Conservation (phyloP, 1,140 invertebrate species). For the Colletes latitarsis region DNA sequence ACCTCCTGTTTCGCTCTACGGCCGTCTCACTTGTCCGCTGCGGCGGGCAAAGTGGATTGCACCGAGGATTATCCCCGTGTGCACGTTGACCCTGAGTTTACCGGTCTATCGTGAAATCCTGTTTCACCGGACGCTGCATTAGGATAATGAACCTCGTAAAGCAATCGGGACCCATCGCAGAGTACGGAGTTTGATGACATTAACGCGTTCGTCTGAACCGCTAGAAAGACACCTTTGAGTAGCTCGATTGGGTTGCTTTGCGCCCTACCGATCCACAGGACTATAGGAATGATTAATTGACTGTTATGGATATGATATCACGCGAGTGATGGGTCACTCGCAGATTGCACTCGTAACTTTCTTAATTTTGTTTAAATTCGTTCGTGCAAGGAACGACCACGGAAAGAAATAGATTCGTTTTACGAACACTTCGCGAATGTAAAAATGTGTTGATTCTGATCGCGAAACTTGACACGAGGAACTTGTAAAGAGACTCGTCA, state of each 20-base stretch:
- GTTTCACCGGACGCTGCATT: slow-evolving; percentile 57
- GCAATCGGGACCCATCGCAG: slow-evolving; percentile 30
- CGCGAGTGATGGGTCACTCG: background rate
- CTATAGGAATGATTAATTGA: background rate
- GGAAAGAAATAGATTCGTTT: no score
- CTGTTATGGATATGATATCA: background rate
- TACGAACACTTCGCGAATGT: no score
- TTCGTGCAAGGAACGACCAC: no score
- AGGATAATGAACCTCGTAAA: slow-evolving; percentile 65
- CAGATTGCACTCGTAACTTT: background rate
- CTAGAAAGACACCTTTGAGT: slow-evolving; percentile 17
- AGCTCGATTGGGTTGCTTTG: slow-evolving; percentile 38
- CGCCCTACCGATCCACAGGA: background rate
- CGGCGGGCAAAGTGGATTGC: slow-evolving; percentile 54
- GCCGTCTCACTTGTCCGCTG: slow-evolving; percentile 11
- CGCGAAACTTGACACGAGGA: no score
- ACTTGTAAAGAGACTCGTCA: no score
- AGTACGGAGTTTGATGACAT: slow-evolving; percentile 31
- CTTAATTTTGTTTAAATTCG: no score
- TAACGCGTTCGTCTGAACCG: slow-evolving; percentile 14
- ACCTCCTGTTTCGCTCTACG: slow-evolving; percentile 3
- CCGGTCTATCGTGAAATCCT: slow-evolving; percentile 56
- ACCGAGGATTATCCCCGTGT: slow-evolving; percentile 55
- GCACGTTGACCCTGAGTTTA: slow-evolving; percentile 50
- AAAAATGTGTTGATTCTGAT: no score